A percentile compares a stretch with the other conserved stretches of the same genome.
Conservation (phyloP, 2,888 invertebrate species). For the Furcula furcula region DNA sequence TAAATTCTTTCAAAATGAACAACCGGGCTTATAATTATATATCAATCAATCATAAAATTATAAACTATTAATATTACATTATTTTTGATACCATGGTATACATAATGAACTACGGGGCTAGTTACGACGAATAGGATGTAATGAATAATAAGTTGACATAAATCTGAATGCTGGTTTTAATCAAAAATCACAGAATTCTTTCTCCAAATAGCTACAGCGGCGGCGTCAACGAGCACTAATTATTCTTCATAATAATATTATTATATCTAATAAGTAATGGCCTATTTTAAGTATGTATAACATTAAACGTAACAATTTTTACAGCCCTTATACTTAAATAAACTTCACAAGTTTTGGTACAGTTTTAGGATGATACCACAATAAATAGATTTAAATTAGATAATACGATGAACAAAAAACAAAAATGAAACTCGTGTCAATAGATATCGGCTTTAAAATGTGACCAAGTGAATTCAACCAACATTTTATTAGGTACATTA, state of each 20-base stretch:
- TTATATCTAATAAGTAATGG: background rate
- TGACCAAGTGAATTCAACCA: constrained; percentile 5
- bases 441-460: constrained; percentile 40
- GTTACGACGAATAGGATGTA: constrained; percentile 5
- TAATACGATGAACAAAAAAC: too few species aligned
- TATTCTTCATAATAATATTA: background rate
- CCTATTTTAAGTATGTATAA: background rate
- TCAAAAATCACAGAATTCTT: background rate
- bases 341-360: constrained; percentile 2
- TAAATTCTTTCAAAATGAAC: background rate
- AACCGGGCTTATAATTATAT: constrained; percentile 3
- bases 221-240: background rate
- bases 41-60: constrained; percentile 4
- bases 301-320: constrained; percentile 1
- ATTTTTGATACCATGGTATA: constrained; percentile 46
- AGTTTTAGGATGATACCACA: background rate
- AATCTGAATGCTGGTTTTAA: background rate
- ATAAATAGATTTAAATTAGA: background rate
- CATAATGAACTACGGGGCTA: constrained; percentile 7
- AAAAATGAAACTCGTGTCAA: constrained; percentile 33
- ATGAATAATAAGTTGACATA: constrained; percentile 1
- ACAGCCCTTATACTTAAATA: background rate
- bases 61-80: constrained; percentile 23
- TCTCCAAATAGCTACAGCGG: background rate
- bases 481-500: constrained; percentile 1